phyloP scores from a whole-genome alignment of 2,113 vertebrate genomes.

The Scomber colias region DNA sequence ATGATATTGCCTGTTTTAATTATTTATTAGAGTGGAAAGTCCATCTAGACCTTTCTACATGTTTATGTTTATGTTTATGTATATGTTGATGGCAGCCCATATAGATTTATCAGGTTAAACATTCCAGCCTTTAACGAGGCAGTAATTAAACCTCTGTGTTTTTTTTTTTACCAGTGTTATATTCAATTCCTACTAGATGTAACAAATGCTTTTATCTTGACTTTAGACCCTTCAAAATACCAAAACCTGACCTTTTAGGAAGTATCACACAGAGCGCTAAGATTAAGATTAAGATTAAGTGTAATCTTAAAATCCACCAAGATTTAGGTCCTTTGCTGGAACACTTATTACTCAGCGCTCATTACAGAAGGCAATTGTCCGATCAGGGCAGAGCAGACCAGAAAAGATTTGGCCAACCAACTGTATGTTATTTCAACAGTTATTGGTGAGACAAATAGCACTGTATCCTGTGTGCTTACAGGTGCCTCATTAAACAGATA shows the following conservation, averaged over 20 bases:
- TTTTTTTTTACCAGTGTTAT: neutral
- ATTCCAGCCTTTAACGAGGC: too few species aligned
- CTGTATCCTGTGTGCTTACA: too few species aligned
- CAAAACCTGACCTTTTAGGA: neutral
- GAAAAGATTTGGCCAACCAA: too few species aligned
- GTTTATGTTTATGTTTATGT: neutral
- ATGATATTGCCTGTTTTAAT: too few species aligned
- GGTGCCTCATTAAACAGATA: too few species aligned
- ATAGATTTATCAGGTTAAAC: too few species aligned
- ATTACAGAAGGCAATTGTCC: slow-evolving; percentile 5
- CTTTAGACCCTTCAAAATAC: neutral
- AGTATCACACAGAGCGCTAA: slow-evolving; percentile 6
- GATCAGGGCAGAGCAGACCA: too few species aligned
- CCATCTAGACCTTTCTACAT: neutral
- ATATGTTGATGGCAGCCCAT: neutral
- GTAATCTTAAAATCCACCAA: slow-evolving; percentile 19
- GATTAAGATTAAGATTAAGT: slow-evolving; percentile 31
- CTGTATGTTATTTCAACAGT: too few species aligned
- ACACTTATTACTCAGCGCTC: neutral
- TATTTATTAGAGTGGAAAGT: too few species aligned
- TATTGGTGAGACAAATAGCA: too few species aligned
- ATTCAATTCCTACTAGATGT: neutral
- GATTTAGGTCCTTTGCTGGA: slow-evolving; percentile 11
- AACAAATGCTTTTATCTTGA: neutral
- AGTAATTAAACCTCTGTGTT: too few species aligned